Base-by-base conservation (phyloP, 2,797 vertebrate genomes). In the Lagocephalus sceleratus region DNA sequence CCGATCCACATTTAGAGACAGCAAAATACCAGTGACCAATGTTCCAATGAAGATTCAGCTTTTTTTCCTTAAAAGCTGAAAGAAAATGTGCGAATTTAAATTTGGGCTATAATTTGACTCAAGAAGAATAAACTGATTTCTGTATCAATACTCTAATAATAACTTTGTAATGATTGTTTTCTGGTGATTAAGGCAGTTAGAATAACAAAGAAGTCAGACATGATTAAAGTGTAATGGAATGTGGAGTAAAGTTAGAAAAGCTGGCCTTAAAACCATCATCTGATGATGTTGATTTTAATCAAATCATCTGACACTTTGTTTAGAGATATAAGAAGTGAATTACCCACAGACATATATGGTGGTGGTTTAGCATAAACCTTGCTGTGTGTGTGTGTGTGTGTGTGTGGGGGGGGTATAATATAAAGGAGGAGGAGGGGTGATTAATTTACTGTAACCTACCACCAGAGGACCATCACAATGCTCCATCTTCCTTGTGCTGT, bases 271-370 rank as follows among this genome's bases (percentile, higher is more conserved):
- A 75, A 66, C 71, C 58, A 25, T 67, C 78, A 73, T 72, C 66
- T 78, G 65, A 86, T 51, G 64, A 77, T 55, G 60, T 57, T 73
- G 65, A 49, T 57, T 68, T 80, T 66, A 82, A 74, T 81, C 73
- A 73, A 76, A 82, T 75, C 68, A 82, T 71, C 62, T 56, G 42
- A 57, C 45, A 51, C 42, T 21, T 41, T 68, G 51, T 54, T 77
- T 82, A 78, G 63, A 66, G 41, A 66, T 58, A 63, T 50, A 23
- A 35, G 61, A 60, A 46, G 58, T 23, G 52, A 43, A 71, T 70
- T 54, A 44, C 65, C 65, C 46, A 73, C 22, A 46, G 38, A 63
- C 54, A 47, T 56, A 49, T 81, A 66, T 68, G 81, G n/a, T n/a
- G n/a, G n/a, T n/a, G n/a, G 74, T 78, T 79, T 78, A 68, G 76